phyloP scores from a whole-genome alignment of 2,797 vertebrate species.

The Silurus lanzhouensis region DNA sequence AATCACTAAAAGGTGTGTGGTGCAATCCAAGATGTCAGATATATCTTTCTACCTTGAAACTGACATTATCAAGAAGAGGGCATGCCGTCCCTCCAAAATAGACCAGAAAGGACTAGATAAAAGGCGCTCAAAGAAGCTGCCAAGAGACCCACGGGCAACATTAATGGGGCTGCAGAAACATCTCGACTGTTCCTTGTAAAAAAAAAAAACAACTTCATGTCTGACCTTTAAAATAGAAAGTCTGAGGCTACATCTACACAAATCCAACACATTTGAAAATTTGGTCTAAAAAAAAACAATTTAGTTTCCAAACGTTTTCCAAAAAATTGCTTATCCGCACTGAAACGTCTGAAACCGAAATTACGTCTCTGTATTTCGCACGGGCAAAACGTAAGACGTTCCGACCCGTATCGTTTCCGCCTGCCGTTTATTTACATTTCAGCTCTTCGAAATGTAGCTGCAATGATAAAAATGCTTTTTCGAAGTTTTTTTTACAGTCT shows the following conservation, averaged over 20 bases:
- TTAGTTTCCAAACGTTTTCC: no score
- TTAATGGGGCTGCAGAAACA: background rate
- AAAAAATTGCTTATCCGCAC: no score
- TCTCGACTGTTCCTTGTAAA: background rate
- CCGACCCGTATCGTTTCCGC: no score
- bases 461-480: no score
- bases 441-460: no score
- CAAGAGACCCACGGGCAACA: background rate
- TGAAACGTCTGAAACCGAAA: no score
- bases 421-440: no score
- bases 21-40: background rate
- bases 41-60: background rate
- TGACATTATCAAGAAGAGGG: background rate
- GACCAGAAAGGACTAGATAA: background rate
- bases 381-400: no score
- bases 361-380: no score
- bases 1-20: background rate
- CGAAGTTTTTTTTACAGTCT: no score
- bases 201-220: background rate
- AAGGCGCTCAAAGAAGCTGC: background rate
- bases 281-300: no score
- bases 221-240: background rate
- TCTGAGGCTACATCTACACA: background rate
- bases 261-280: background rate
- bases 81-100: background rate